Evolutionary conservation across 2,113 vertebrate genomes (phyloP), one percentile per base, ranked within the genome.

Genomic region (Actinemys pallida): DNA sequence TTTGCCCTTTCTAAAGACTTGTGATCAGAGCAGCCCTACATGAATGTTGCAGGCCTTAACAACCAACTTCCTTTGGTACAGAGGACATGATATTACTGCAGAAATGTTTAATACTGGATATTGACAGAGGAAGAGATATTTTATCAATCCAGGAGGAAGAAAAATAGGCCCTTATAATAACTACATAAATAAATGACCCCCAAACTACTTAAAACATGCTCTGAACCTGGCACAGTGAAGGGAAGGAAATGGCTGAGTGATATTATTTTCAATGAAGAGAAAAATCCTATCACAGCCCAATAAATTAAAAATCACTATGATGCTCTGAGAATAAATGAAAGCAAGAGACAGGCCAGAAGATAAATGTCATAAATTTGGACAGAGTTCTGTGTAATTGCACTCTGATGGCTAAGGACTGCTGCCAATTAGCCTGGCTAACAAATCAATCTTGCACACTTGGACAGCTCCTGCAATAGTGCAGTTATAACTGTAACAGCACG

Each of bases 361-460:
- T 84, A 94, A 95, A 90, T 72, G 56, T 25, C 78, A 93, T 85
- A 88, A 93, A 96, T 95, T 93, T 85, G 56, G 80, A 85, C 35
- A 19, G n/a, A 52, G 59, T 95, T 96, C 57, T 49, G 85, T 89
- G 83, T 96, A 96, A 94, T 86, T 93, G 85, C 81, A 88, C 75
- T 95, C 9, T 19, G 90, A 94, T 90, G 76, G 81, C 82, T 94
- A 90, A 93, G 80, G 54, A 81, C 65, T 87, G 59, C 83, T 96
- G 92, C 84, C 93, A 97, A 80, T 97, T 94, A 97, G 80, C 80
- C 89, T 83, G 90, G 57, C 83, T 92, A 92, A 93, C 57, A 93
- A 89, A 90, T 95, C 65, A 62, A 11, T 81, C 82, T 87, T 0
- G 0, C 24, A 75, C 50, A 86, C 57, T 45, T 89, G 53, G 93